phyloP scores from a whole-genome alignment of 2,888 invertebrate genomes.

The Drosophila lutescens region DNA sequence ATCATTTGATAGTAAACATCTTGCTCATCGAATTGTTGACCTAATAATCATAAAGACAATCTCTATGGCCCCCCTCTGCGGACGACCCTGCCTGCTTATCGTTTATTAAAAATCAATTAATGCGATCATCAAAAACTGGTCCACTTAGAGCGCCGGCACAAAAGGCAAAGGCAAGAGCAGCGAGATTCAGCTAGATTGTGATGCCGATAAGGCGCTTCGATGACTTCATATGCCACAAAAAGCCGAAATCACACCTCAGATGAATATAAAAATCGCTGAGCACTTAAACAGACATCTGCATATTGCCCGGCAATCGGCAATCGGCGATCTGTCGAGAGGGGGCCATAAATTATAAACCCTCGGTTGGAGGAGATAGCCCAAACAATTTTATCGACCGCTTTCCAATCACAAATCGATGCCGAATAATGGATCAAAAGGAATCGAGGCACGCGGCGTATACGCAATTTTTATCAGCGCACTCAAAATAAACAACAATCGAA shows the following conservation, averaged over 20 bases:
- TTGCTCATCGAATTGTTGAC: neutral
- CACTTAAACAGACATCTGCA: slow-evolving; percentile 53
- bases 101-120: slow-evolving; percentile 53
- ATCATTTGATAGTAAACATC: neutral
- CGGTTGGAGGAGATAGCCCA: slow-evolving; percentile 17
- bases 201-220: slow-evolving; percentile 46
- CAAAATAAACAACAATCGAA: slow-evolving; percentile 37
- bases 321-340: slow-evolving; percentile 10
- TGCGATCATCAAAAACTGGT: slow-evolving; percentile 68
- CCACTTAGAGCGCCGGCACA: slow-evolving; percentile 57
- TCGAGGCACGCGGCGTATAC: slow-evolving; percentile 61
- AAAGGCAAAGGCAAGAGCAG: slow-evolving; percentile 33
- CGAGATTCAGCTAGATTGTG: slow-evolving; percentile 33
- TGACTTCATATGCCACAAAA: slow-evolving; percentile 64
- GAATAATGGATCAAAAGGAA: slow-evolving; percentile 39
- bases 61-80: neutral
- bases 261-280: slow-evolving; percentile 48
- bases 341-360: slow-evolving; percentile 46
- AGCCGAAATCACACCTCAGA: slow-evolving; percentile 47
- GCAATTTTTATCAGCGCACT: slow-evolving; percentile 65
- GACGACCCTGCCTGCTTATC: slow-evolving; percentile 51
- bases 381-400: slow-evolving; percentile 35
- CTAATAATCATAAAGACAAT: neutral
- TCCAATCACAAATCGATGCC: slow-evolving; percentile 38
- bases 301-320: slow-evolving; percentile 24